phyloP scores from a whole-genome alignment of 2,797 vertebrate species.

The Cyclura pinguis region DNA sequence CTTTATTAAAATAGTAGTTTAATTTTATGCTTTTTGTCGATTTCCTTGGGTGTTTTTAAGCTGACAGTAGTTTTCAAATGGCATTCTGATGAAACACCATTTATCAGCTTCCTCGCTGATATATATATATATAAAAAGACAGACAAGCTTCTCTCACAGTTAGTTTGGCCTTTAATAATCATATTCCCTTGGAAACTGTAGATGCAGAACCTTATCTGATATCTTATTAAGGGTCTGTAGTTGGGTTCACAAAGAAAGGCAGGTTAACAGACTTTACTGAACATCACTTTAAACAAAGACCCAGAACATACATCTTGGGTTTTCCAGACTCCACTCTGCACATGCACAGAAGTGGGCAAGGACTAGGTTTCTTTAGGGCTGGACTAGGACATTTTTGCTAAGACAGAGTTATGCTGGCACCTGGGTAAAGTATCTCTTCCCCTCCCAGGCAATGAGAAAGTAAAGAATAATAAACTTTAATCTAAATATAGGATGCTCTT shows the following conservation, averaged over 20 bases:
- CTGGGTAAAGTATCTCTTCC: too few species aligned
- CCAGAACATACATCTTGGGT: not conserved
- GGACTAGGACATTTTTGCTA: not conserved
- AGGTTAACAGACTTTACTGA: not conserved
- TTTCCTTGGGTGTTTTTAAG: not conserved
- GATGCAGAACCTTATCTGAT: not conserved
- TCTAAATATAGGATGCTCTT: too few species aligned
- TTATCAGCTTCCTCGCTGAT: not conserved
- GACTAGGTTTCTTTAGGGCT: not conserved
- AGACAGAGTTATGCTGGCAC: not conserved
- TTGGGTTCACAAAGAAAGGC: not conserved
- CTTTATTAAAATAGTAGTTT: not conserved
- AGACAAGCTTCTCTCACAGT: not conserved
- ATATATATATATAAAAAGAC: not conserved
- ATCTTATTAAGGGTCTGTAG: too few species aligned
- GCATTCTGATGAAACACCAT: not conserved
- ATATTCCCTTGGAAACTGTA: not conserved
- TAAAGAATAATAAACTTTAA: too few species aligned
- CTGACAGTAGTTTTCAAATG: not conserved
- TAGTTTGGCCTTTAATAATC: not conserved
- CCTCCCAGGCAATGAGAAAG: too few species aligned
- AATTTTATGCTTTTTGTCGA: not conserved
- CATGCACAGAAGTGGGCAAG: not conserved
- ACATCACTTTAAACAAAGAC: not conserved
- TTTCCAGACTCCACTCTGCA: not conserved